Percentiles rank a stretch among this genome's conserved stretches.
phyloP scores from a whole-genome alignment of 2,888 invertebrate genomes.

The Lamellibrachia satsuma region DNA sequence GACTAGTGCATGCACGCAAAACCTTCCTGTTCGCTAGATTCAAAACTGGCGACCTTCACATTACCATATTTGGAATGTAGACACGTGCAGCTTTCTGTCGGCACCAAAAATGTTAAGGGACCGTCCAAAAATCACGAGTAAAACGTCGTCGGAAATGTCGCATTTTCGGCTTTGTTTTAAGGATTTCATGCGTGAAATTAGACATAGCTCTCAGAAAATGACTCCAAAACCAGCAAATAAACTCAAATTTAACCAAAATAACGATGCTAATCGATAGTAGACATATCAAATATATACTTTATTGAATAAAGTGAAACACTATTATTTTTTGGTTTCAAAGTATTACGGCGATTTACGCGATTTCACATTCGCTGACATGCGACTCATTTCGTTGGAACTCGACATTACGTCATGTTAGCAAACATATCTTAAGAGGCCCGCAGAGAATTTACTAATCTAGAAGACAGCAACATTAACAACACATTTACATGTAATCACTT shows the following conservation, averaged over 20 bases:
- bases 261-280: not conserved
- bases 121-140: not conserved
- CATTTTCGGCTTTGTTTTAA: no score
- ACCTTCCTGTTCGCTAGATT: not conserved
- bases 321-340: no score
- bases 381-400: no score
- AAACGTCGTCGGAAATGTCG: not conserved
- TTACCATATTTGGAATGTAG: not conserved
- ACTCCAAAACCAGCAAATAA: not conserved
- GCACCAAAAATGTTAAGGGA: not conserved
- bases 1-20: not conserved
- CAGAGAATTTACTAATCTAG: no score
- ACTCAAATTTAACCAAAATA: not conserved
- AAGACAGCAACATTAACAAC: no score
- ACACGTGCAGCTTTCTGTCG: not conserved
- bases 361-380: constrained; percentile 14
- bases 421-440: no score
- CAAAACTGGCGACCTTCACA: not conserved
- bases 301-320: not conserved
- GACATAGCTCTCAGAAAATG: not conserved
- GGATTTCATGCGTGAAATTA: not conserved
- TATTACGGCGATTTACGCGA: not conserved
- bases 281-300: not conserved
- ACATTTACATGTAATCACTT: no score
- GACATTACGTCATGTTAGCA: no score